Percentiles rank a stretch among this genome's conserved stretches.
Evolutionary conservation across 2,113 vertebrate genomes (phyloP).

Genomic region (Lagopus muta): DNA sequence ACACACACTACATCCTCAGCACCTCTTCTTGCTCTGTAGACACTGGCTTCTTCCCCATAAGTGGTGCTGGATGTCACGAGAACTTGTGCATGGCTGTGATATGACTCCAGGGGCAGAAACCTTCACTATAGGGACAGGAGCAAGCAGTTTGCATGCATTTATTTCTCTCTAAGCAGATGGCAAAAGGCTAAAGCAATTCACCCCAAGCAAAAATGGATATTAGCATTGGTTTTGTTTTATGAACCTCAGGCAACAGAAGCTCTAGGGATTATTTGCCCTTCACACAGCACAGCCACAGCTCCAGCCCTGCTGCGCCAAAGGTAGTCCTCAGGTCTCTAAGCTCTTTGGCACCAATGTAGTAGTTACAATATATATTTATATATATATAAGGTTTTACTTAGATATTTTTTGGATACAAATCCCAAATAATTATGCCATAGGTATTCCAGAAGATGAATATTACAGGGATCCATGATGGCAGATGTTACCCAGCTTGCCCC

Average conservation of each 20-base stretch:
- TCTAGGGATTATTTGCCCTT: neutral
- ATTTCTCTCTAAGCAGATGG: neutral
- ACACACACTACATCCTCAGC: neutral
- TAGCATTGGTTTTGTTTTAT: neutral
- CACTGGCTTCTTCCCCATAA: neutral
- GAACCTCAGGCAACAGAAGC: neutral
- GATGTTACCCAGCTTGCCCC: neutral
- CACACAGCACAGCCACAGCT: neutral
- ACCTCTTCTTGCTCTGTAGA: neutral
- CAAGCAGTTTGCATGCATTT: neutral
- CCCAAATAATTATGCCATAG: neutral
- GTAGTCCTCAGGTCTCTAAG: neutral
- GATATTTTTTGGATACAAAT: neutral
- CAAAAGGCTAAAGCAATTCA: conserved; percentile 9
- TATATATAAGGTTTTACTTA: neutral
- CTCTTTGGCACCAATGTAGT: neutral
- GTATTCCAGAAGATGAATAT: neutral
- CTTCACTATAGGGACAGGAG: neutral
- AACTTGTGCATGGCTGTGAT: neutral
- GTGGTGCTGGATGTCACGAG: neutral
- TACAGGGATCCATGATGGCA: neutral
- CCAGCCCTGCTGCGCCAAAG: neutral
- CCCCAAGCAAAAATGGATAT: neutral
- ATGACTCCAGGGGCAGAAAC: neutral
- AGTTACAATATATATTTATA: neutral